phyloP scores from a whole-genome alignment of 2,888 invertebrate species.

The Punctoribates punctum region DNA sequence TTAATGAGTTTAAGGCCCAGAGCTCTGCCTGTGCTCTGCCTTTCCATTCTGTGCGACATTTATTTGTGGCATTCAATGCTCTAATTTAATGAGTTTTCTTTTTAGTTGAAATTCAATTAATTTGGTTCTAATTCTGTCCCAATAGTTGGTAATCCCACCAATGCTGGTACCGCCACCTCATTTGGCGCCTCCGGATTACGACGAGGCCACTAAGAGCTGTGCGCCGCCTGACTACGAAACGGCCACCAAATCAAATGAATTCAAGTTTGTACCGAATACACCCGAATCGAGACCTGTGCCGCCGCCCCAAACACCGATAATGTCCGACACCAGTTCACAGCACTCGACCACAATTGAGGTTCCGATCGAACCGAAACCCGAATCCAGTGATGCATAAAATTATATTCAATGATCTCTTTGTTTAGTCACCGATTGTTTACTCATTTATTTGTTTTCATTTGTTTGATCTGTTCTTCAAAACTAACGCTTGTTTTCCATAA shows the following conservation, averaged over 20 bases:
- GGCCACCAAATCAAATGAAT: constrained; percentile 22
- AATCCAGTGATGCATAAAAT: constrained; percentile 10
- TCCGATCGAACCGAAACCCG: not conserved
- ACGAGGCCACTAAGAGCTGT: constrained; percentile 40
- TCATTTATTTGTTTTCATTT: not conserved
- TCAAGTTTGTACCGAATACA: constrained; percentile 28
- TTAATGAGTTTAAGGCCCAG: too few relatives aligned
- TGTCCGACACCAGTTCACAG: not conserved
- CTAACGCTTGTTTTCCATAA: too few relatives aligned
- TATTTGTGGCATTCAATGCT: not conserved
- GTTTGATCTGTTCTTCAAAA: too few relatives aligned
- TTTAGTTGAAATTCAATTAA: not conserved
- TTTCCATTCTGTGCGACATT: too few relatives aligned
- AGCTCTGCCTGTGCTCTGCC: too few relatives aligned
- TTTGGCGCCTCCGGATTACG: constrained; percentile 42
- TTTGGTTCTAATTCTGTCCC: not conserved
- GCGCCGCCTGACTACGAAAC: constrained; percentile 43
- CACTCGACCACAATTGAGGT: not conserved
- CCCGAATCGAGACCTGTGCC: not conserved
- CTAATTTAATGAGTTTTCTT: not conserved
- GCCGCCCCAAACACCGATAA: not conserved
- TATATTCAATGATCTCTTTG: not conserved
- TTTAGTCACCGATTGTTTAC: not conserved
- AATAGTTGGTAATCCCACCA: constrained; percentile 12
- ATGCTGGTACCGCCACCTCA: constrained; percentile 35